Evolutionary conservation across 2,797 vertebrate genomes (phyloP).

Genomic region (Leucoraja ocellata): DNA sequence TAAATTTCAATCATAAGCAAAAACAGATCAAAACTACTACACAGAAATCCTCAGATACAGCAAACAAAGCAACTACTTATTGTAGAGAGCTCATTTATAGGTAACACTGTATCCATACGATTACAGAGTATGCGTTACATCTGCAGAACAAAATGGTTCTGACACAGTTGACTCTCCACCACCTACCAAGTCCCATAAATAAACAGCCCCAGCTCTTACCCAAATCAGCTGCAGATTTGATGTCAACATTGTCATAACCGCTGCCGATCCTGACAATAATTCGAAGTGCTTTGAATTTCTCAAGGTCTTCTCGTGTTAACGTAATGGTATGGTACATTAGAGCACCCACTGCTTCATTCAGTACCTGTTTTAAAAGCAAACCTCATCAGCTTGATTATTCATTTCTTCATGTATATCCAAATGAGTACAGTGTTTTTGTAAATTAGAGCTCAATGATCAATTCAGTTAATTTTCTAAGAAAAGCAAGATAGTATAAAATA

Average conservation of each 20-base stretch:
- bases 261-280: constrained; percentile 81
- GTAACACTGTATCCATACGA: not conserved
- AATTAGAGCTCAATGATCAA: not conserved
- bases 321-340: constrained; percentile 84
- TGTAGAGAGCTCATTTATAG: no score
- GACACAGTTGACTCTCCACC: not conserved
- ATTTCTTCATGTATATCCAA: not conserved
- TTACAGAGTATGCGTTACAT: no score
- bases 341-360: constrained; percentile 80
- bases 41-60: not conserved
- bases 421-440: not conserved
- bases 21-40: not conserved
- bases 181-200: not conserved
- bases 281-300: constrained; percentile 82
- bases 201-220: constrained; percentile 54
- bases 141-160: not conserved
- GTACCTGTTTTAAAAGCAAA: constrained; percentile 59
- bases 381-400: not conserved
- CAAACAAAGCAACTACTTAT: not conserved
- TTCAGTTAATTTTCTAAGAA: not conserved
- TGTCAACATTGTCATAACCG: constrained; percentile 80
- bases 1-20: not conserved
- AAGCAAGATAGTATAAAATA: not conserved
- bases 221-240: constrained; percentile 79
- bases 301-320: constrained; percentile 78